Base-by-base conservation (phyloP, 2,888 invertebrate species). In the Seira ritae region DNA sequence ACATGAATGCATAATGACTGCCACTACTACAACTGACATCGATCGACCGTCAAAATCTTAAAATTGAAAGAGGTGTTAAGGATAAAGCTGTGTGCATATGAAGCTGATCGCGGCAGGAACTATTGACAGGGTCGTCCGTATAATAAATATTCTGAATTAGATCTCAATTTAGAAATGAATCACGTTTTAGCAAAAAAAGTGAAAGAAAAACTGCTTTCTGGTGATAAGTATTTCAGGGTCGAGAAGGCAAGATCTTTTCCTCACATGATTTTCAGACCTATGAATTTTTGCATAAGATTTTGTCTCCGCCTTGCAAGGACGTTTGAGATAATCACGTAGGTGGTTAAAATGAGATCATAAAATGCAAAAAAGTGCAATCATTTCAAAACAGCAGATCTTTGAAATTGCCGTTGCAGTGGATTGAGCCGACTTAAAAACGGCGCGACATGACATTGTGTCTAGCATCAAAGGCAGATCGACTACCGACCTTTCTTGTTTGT, bases 111-210 rank as follows among this genome's bases (percentile, higher is more conserved):
- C 3, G 15, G 6, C 55, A 55, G 55, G 55, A 55, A 71, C 42
- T 71, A 66, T 73, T 73, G 79, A 66, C 75, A 80, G 75, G 81
- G 81, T 81, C 81, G 75, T 46, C 23, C 66, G 23, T 12, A 22
- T 50, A 3, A 78, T 71, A 78, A 78, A 69, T 60, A 62, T 17
- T 42, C 23, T 8, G n/a, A 46, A 37, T 70, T 55, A 55, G 15
- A 55, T 55, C 55, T 55, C 3, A 55, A 55, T 2, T 55, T 55
- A 1, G 3, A 55, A 55, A 55, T 55, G 55, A 55, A 55, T 55
- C 55, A 55, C 55, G 55, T 55, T 55, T 55, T 55, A 55, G 8
- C 2, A 8, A 31, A 55, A 55, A 55, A 55, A 55, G 55, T 55
- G 55, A 55, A 55, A 55, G 55, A 55, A 12, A 55, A 55, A 55